These are phyloP conservation scores for Probaryconus sp. DNA, from an alignment of 1,140 invertebrate genomes.

Conservation along the genomic window DNA sequence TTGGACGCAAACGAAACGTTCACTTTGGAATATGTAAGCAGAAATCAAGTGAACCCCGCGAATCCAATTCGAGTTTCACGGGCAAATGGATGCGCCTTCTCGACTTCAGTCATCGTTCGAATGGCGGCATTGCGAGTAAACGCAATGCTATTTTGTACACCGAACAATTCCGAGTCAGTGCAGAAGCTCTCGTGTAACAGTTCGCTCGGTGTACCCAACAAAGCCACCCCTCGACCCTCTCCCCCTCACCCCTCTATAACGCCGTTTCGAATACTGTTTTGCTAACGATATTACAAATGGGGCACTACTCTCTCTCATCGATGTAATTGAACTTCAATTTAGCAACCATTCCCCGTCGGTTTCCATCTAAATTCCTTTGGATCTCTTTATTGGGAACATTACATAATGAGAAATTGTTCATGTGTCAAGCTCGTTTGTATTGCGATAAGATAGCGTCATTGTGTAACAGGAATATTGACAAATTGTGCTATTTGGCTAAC, in stretches of 20 bases:
- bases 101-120: not conserved
- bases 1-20: not conserved
- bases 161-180: constrained; percentile 30
- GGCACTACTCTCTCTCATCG: constrained; percentile 50
- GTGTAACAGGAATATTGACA: too few relatives aligned
- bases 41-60: constrained; percentile 20
- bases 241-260: constrained; percentile 25
- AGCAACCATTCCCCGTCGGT: not conserved
- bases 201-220: constrained; percentile 33
- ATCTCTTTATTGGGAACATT: constrained; percentile 1
- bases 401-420: constrained; percentile 2
- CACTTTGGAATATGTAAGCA: constrained; percentile 11
- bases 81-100: constrained; percentile 26
- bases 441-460: too few relatives aligned
- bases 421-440: not conserved
- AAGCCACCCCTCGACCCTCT: too few relatives aligned
- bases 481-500: too few relatives aligned
- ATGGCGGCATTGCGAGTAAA: not conserved
- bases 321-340: constrained; percentile 61
- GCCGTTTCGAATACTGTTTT: constrained; percentile 43
- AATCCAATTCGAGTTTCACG: constrained; percentile 42
- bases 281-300: constrained; percentile 58
- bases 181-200: constrained; percentile 22
- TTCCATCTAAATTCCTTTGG: constrained; percentile 14
- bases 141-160: constrained; percentile 27